Evolutionary conservation across 2,888 invertebrate species (phyloP).

Genomic region (Epinotia demarniana): DNA sequence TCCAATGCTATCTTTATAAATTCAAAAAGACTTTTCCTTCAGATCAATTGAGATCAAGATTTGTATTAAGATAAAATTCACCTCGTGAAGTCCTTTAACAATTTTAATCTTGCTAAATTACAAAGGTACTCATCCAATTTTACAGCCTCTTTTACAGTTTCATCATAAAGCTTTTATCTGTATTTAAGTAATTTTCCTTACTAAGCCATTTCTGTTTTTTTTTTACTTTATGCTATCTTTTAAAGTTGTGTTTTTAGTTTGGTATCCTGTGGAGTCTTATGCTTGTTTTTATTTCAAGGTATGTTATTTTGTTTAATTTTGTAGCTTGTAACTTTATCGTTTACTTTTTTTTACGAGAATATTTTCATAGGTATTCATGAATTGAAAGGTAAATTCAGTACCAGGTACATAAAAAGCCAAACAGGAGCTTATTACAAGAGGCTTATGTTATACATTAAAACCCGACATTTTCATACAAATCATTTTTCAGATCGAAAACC

Average conservation of each 20-base stretch:
- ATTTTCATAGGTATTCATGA: not conserved
- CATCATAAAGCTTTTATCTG: constrained; percentile 6
- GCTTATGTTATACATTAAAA: not conserved
- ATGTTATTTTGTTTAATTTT: constrained; percentile 49
- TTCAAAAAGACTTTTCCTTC: not conserved
- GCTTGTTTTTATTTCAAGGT: constrained; percentile 46
- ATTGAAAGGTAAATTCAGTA: not conserved
- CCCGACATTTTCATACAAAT: constrained; percentile 19
- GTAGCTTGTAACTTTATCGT: not conserved
- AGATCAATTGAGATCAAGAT: not conserved
- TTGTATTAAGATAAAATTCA: constrained; percentile 13
- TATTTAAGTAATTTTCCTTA: not conserved
- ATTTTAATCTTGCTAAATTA: constrained; percentile 29
- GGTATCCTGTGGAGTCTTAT: constrained; percentile 35
- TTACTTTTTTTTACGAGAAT: not conserved
- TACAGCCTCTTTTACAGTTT: constrained; percentile 4
- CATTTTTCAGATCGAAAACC: constrained; percentile 94
- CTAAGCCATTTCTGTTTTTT: not conserved
- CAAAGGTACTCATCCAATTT: constrained; percentile 25
- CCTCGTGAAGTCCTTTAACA: constrained; percentile 11
- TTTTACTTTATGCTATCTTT: constrained; percentile 19
- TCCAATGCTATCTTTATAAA: not conserved
- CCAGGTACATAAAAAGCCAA: not conserved
- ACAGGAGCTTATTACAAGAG: constrained; percentile 2
- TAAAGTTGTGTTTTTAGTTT: constrained; percentile 39